Evolutionary conservation across 2,888 invertebrate species (phyloP), one percentile per base, ranked within the genome.

Genomic region (Steinernema hermaphroditum): DNA sequence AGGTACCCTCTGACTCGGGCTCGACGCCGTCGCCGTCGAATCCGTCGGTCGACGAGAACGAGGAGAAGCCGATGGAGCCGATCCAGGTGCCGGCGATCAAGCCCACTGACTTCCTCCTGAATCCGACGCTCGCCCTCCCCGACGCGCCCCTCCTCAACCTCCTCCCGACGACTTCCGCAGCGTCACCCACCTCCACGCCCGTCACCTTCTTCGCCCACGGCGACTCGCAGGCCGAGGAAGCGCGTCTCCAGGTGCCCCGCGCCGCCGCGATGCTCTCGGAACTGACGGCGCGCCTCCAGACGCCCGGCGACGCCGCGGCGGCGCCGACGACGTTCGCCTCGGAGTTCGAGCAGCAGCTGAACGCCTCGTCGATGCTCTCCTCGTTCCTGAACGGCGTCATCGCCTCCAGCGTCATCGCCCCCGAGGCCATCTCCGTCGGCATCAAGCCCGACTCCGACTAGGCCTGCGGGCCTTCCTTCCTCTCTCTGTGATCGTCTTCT

Each of bases 11-110:
- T 2, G 62, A 62, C 62, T 62, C 62, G 16, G 62, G 62, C 27
- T 62, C 62, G 32, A 62, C 62, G 62, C 62, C 62, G 32, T 62
- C 62, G 62, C 62, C 62, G 12, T 62, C 62, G 62, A 62, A 62
- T 32, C 62, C 29, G 4, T 62, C 62, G 16, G 16, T 62, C 16
- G 62, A 62, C 16, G 62, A 62, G 6, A 29, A 24, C 34, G 62
- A 62, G 32, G 62, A 62, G 16, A 62, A 62, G 32, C 16, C 14
- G 4, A 4, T 62, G 27, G 62, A 62, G 62, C 62, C 62, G 8
- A 62, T 62, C n/a, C 2, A 29, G 62, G 62, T 62, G 6, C 62
- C 62, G 2, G 62, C 62, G 62, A 1, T 62, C 2, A 62, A 62
- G 62, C 62, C 62, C 32, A 4, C 34, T 16, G 62, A 62, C 62